Base-by-base conservation (phyloP, 2,797 vertebrate genomes). In the Myotis vivesi region DNA sequence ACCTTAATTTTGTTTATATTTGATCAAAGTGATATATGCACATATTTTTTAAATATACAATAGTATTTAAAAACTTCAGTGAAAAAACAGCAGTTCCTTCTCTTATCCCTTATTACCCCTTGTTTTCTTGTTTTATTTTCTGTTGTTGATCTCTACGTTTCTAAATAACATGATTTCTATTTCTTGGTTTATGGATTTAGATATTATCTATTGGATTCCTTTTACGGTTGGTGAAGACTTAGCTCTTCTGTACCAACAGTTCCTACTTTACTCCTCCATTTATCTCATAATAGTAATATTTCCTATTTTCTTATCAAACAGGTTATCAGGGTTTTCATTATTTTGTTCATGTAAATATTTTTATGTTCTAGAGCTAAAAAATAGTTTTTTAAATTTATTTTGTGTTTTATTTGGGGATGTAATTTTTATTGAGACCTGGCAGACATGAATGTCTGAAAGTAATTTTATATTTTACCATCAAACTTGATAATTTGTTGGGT, bases 41-140 rank as follows among this genome's bases (percentile, higher is more conserved):
- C 6, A 23, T 62, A 49, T 57, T 92, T 81, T 81, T 66, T 25
- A n/a, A 89, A 76, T 71, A 28, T 2, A n/a, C 7, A 1, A 82
- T 25, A 46, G 17, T 71, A 30, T 72, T 82, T 76, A 49, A 92
- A 94, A 89, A n/a, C 71, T 38, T 83, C 8, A 69, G 41, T 68
- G 66, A 51, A 89, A 89, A 75, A 68, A 76, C 3, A 82, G 13
- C 5, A 80, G 22, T 51, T 89, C 8, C 5, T 66, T 86, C 77
- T 36, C 15, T 9, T 22, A 73, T 30, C 1, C 3, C 23, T 92
- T 84, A 30, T 68, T 76, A 59, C 0, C 15, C 6, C 49, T 75
- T 88, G 46, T 85, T 85, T 86, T 44, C 59, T 80, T 59, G 6
- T 84, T 91, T 79, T 53, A 62, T 82, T n/a, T 80, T 80, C 89